phyloP scores from a whole-genome alignment of 2,113 vertebrate species.

The Athene noctua region DNA sequence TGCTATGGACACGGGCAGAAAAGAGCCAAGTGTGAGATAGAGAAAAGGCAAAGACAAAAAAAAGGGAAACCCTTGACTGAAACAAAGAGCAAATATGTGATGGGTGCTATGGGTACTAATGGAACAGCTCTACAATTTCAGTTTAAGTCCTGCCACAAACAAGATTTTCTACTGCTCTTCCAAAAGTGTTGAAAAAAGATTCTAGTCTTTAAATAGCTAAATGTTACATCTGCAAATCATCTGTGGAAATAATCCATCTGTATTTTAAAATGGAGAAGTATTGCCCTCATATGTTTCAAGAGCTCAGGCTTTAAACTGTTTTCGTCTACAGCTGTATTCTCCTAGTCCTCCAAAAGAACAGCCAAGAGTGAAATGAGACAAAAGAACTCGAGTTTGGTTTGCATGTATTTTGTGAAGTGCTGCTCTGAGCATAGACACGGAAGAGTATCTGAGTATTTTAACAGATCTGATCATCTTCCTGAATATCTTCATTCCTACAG shows the following conservation, averaged over 20 bases:
- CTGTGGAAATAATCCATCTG: conserved; percentile 58
- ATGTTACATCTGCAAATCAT: conserved; percentile 63
- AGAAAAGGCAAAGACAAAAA: conserved; percentile 26
- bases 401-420: conserved; percentile 43
- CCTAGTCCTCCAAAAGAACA: conserved; percentile 53
- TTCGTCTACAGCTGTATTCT: conserved; percentile 68
- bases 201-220: conserved; percentile 35
- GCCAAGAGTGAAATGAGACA: conserved; percentile 63
- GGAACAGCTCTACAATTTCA: conserved; percentile 29
- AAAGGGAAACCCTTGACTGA: neutral
- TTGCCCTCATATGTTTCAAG: conserved; percentile 59
- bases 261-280: conserved; percentile 66
- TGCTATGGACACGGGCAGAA: conserved; percentile 50
- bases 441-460: conserved; percentile 59
- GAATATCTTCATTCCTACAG: conserved; percentile 65
- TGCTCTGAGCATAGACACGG: conserved; percentile 57
- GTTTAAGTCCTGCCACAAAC: conserved; percentile 14
- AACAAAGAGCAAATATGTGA: conserved; percentile 45
- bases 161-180: neutral
- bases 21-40: conserved; percentile 21
- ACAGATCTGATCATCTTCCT: conserved; percentile 65
- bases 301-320: conserved; percentile 58
- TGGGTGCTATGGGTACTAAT: conserved; percentile 37
- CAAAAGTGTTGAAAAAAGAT: neutral
- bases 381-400: conserved; percentile 48